Conservation (phyloP, 2,797 vertebrate species). For the Phaenicophaeus curvirostris region DNA sequence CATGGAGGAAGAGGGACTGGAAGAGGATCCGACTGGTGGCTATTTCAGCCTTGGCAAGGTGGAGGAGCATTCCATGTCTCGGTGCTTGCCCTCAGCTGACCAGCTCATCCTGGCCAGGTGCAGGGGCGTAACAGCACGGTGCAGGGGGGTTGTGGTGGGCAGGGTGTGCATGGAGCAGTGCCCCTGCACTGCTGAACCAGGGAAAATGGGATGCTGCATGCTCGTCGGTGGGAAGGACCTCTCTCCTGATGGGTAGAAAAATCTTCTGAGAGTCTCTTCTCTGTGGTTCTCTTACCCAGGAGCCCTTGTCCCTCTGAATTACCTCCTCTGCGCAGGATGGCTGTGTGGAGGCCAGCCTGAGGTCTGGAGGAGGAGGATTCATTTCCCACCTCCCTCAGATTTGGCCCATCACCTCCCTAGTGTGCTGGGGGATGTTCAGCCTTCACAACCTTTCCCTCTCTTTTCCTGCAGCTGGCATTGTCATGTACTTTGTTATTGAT, state of each 20-base stretch:
- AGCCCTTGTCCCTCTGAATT: background rate
- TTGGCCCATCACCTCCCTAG: background rate
- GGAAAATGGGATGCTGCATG: background rate
- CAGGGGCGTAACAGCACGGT: fast-evolving
- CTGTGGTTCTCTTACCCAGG: background rate
- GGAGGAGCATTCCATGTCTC: fast-evolving
- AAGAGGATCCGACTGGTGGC: background rate
- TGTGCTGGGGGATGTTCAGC: background rate
- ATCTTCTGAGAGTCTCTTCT: background rate
- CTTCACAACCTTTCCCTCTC: background rate
- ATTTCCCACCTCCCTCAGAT: background rate
- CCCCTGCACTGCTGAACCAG: background rate
- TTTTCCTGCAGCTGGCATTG: background rate
- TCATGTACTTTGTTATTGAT: background rate
- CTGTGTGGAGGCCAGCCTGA: background rate
- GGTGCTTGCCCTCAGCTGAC: background rate
- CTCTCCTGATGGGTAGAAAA: background rate
- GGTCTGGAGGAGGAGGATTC: background rate
- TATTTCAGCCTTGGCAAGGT: background rate
- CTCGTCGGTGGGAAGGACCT: too few species aligned
- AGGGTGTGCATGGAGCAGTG: background rate
- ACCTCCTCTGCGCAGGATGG: background rate
- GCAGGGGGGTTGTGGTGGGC: background rate
- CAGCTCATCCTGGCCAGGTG: fast-evolving
- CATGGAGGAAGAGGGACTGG: background rate